phyloP scores from a whole-genome alignment of 1,140 invertebrate species.

The Drosophila asahinai region DNA sequence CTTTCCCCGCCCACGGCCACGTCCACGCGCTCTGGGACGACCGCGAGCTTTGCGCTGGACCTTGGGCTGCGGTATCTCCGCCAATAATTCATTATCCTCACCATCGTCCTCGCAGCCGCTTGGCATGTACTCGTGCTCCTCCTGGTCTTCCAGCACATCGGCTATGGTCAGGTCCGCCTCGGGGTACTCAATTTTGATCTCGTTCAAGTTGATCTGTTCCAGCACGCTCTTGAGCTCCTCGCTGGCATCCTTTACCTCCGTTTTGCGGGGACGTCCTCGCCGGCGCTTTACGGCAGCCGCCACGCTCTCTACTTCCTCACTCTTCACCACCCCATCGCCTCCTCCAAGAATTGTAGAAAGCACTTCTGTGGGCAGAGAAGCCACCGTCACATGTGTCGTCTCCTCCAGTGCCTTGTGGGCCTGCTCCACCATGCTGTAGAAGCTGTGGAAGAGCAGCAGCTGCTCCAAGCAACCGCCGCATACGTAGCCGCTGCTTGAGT shows the following conservation, averaged over 20 bases:
- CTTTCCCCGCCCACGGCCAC: slow-evolving; percentile 4
- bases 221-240: slow-evolving; percentile 60
- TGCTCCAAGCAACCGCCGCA: slow-evolving; percentile 66
- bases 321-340: slow-evolving; percentile 18
- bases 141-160: slow-evolving; percentile 68
- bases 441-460: slow-evolving; percentile 60
- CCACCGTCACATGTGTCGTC: not conserved
- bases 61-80: slow-evolving; percentile 4
- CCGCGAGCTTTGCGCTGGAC: slow-evolving; percentile 25
- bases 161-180: slow-evolving; percentile 70
- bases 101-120: slow-evolving; percentile 13
- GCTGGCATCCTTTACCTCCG: slow-evolving; percentile 28
- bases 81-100: not conserved
- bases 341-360: not conserved
- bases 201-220: slow-evolving; percentile 73
- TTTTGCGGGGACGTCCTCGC: slow-evolving; percentile 68
- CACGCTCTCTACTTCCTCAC: slow-evolving; percentile 43
- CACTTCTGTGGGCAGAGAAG: not conserved
- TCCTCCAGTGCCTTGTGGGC: slow-evolving; percentile 44
- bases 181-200: slow-evolving; percentile 73
- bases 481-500: slow-evolving; percentile 39
- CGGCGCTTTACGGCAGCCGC: slow-evolving; percentile 64
- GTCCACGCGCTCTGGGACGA: slow-evolving; percentile 20
- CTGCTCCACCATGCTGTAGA: slow-evolving; percentile 59
- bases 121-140: slow-evolving; percentile 25